Conservation (phyloP, 1,140 invertebrate genomes). For the Drosophila nannoptera region DNA sequence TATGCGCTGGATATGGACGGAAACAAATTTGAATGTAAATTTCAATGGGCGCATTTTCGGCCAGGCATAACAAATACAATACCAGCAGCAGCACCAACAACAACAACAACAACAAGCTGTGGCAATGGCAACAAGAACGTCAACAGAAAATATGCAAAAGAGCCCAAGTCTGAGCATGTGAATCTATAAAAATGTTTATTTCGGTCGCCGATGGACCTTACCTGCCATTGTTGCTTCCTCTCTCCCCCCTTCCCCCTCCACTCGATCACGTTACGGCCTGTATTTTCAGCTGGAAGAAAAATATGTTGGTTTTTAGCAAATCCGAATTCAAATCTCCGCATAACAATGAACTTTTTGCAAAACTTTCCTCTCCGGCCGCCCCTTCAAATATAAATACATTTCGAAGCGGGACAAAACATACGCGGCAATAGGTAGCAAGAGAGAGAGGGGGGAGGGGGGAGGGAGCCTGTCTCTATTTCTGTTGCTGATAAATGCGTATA, state of each 20-base stretch:
- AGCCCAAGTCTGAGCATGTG: conserved; percentile 44
- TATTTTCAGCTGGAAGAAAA: conserved; percentile 25
- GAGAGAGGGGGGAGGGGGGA: neutral
- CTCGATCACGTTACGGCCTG: conserved; percentile 4
- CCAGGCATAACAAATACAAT: neutral
- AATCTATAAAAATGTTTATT: conserved; percentile 67
- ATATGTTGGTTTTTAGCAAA: conserved; percentile 71
- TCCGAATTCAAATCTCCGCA: conserved; percentile 71
- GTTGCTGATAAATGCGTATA: conserved; percentile 56
- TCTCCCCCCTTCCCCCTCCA: conserved; percentile 4
- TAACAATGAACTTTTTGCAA: conserved; percentile 64
- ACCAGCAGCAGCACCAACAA: neutral
- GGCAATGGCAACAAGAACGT: conserved; percentile 19
- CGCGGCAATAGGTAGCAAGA: neutral
- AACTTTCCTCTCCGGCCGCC: conserved; percentile 22
- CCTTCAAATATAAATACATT: conserved; percentile 44
- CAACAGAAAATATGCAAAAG: conserved; percentile 56
- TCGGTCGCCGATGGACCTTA: conserved; percentile 40
- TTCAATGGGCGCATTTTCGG: conserved; percentile 66
- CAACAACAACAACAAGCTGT: conserved; percentile 16
- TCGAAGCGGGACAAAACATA: neutral
- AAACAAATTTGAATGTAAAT: conserved; percentile 73
- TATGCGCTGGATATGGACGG: conserved; percentile 37
- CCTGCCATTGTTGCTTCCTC: conserved; percentile 58
- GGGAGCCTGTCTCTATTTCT: conserved; percentile 39